A percentile compares a stretch with the other conserved stretches of the same genome.
Evolutionary conservation across 2,797 vertebrate species (phyloP).

Genomic region (Urosaurus nigricauda): DNA sequence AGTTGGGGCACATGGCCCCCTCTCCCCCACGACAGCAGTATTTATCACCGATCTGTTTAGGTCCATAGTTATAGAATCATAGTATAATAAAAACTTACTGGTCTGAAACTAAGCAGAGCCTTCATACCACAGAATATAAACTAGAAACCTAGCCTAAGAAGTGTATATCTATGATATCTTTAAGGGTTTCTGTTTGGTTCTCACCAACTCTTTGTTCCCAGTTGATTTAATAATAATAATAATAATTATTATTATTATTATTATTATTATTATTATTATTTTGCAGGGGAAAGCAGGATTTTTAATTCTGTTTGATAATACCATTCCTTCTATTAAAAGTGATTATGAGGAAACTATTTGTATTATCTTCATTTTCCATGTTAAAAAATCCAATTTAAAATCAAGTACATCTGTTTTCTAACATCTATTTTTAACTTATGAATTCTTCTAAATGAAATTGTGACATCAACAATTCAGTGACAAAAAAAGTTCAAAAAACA

Average conservation of each 20-base stretch:
- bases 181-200: neutral
- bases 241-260: too few relatives aligned
- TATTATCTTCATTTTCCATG: neutral
- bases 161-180: neutral
- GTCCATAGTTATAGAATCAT: too few relatives aligned
- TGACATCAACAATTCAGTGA: neutral
- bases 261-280: too few relatives aligned
- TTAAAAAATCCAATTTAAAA: neutral
- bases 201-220: neutral
- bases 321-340: neutral
- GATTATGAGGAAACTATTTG: neutral
- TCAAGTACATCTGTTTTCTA: neutral
- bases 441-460: neutral
- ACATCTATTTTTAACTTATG: neutral
- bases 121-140: neutral
- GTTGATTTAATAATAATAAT: too few relatives aligned
- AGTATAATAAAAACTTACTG: neutral
- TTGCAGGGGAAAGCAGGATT: neutral
- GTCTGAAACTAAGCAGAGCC: neutral
- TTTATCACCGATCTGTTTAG: too few relatives aligned
- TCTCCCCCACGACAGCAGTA: too few relatives aligned
- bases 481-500: neutral
- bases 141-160: neutral
- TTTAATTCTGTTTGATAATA: neutral
- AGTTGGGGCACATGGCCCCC: too few relatives aligned